Conservation (phyloP, 2,113 vertebrate genomes). For the Apodemus sylvaticus region DNA sequence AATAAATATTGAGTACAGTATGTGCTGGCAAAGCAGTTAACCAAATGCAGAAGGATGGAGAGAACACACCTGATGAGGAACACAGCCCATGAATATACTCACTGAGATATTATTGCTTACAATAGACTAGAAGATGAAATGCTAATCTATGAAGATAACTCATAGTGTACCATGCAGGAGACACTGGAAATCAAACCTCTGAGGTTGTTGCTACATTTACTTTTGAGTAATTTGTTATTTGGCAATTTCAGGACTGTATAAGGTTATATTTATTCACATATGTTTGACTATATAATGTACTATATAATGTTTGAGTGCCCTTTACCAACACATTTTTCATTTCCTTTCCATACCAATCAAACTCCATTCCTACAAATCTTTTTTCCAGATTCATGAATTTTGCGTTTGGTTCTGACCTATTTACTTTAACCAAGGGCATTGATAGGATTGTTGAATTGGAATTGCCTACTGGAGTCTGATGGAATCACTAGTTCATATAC, state of each 20-base stretch:
- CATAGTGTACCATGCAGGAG: rapidly evolving
- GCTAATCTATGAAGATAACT: background rate
- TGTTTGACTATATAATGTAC: background rate
- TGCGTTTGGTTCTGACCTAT: too few relatives aligned
- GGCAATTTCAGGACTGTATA: background rate
- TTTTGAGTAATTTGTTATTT: background rate
- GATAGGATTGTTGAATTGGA: background rate
- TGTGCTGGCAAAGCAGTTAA: background rate
- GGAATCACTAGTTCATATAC: background rate
- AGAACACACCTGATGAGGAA: background rate
- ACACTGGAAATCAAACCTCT: background rate
- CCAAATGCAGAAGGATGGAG: background rate
- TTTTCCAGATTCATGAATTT: background rate
- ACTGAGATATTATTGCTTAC: background rate
- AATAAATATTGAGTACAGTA: background rate
- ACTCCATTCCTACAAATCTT: background rate
- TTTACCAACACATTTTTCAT: background rate
- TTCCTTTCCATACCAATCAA: background rate
- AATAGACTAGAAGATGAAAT: background rate
- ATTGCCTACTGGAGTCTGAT: too few relatives aligned
- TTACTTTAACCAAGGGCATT: background rate
- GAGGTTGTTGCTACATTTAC: background rate
- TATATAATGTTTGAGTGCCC: too few relatives aligned
- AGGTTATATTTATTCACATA: background rate
- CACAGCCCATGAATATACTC: background rate